phyloP scores from a whole-genome alignment of 2,113 vertebrate species.

The Apaloderma vittatum region DNA sequence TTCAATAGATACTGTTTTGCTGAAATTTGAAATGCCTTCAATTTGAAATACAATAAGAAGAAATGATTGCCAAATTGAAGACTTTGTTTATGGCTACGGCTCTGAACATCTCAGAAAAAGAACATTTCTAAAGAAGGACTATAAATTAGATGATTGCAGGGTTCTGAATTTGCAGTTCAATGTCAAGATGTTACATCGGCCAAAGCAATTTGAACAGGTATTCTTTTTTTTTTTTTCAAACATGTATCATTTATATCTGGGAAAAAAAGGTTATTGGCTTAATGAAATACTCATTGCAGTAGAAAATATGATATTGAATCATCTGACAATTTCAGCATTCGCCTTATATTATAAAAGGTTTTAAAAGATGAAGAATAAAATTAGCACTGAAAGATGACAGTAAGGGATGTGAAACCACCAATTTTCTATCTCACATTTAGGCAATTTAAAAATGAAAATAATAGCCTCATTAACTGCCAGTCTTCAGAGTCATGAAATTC shows the following conservation, averaged over 20 bases:
- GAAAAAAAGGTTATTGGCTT: slow-evolving; percentile 18
- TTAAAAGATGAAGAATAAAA: slow-evolving; percentile 38
- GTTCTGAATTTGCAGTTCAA: slow-evolving; percentile 1
- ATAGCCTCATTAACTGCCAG: slow-evolving; percentile 63
- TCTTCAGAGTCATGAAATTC: slow-evolving; percentile 61
- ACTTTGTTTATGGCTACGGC: neutral
- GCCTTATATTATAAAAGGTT: neutral
- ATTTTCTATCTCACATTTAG: slow-evolving; percentile 13
- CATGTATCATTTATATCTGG: neutral
- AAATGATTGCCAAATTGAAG: slow-evolving; percentile 19
- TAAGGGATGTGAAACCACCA: slow-evolving; percentile 23
- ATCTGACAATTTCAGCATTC: neutral
- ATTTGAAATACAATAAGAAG: neutral
- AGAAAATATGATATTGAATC: slow-evolving; percentile 1
- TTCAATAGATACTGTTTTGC: neutral
- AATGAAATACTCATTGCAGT: neutral
- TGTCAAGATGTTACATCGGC: slow-evolving; percentile 27
- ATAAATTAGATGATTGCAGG: neutral
- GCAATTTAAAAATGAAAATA: slow-evolving; percentile 71
- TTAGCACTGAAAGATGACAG: neutral
- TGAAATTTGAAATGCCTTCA: neutral
- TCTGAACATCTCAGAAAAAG: neutral
- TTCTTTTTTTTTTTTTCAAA: neutral
- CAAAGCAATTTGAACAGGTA: slow-evolving; percentile 1
- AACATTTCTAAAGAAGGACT: slow-evolving; percentile 1